Conservation (phyloP, 2,113 vertebrate species). For the Oxyruncus cristatus region DNA sequence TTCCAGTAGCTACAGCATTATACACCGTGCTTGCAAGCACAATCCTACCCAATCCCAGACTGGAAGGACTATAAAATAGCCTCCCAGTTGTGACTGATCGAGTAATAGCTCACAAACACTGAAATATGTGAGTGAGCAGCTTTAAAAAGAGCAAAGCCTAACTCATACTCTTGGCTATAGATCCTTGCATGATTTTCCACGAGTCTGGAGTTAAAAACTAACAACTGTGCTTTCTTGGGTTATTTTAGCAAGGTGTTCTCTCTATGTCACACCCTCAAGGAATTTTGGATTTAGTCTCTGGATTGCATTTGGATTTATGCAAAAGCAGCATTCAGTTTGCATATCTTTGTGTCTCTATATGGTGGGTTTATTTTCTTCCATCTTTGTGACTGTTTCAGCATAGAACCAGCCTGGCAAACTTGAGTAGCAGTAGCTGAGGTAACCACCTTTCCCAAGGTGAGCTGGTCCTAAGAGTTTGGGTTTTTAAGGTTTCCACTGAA, state of each 20-base stretch:
- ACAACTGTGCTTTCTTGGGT: neutral
- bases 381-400: neutral
- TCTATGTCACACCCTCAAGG: neutral
- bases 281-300: neutral
- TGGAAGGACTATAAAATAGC: neutral
- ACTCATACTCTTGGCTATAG: neutral
- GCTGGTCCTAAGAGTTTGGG: neutral
- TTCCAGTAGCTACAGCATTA: neutral
- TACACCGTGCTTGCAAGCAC: neutral
- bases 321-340: neutral
- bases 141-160: neutral
- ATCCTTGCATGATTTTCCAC: neutral
- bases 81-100: neutral
- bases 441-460: conserved; percentile 70
- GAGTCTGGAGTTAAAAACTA: neutral
- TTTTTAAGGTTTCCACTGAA: conserved; percentile 8
- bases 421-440: conserved; percentile 59
- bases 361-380: neutral
- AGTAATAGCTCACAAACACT: neutral
- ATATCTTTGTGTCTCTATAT: neutral
- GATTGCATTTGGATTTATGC: neutral
- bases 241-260: neutral
- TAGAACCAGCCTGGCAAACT: conserved; percentile 59
- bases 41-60: neutral
- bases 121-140: neutral